phyloP scores from a whole-genome alignment of 2,113 vertebrate species.

The Symphodus melops region DNA sequence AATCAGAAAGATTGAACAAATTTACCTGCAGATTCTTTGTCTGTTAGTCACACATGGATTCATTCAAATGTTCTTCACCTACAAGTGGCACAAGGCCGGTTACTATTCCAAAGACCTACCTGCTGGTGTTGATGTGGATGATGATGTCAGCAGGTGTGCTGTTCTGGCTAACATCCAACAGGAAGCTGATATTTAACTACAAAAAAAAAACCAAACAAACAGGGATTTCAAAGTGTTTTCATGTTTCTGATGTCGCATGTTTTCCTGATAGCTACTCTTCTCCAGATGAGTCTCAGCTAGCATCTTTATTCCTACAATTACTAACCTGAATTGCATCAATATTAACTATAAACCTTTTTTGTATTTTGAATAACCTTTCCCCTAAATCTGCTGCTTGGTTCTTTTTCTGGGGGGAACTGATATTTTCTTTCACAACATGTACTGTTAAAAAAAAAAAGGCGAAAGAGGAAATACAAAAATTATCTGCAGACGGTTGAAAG shows the following conservation, averaged over 20 bases:
- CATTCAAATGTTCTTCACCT: too few relatives aligned
- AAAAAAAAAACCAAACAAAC: constrained; percentile 69
- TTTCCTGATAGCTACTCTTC: too few relatives aligned
- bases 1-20: constrained; percentile 14
- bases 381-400: constrained; percentile 2
- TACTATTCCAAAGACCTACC: constrained; percentile 78
- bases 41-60: not conserved
- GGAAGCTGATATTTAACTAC: constrained; percentile 90
- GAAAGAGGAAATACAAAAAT: not conserved
- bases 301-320: not conserved
- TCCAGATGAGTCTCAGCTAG: too few relatives aligned
- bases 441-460: not conserved
- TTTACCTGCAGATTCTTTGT: too few relatives aligned
- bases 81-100: too few relatives aligned
- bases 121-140: constrained; percentile 86
- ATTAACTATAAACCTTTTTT: not conserved
- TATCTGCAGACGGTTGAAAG: constrained; percentile 10
- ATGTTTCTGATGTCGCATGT: too few relatives aligned
- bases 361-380: not conserved
- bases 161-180: constrained; percentile 91
- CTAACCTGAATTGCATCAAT: not conserved
- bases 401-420: not conserved
- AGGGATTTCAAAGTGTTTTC: too few relatives aligned
- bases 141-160: constrained; percentile 86
- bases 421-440: constrained; percentile 30